A percentile compares a stretch with the other conserved stretches of the same genome.
phyloP scores from a whole-genome alignment of 23 tunicate species.

The Halocynthia roretzi region DNA sequence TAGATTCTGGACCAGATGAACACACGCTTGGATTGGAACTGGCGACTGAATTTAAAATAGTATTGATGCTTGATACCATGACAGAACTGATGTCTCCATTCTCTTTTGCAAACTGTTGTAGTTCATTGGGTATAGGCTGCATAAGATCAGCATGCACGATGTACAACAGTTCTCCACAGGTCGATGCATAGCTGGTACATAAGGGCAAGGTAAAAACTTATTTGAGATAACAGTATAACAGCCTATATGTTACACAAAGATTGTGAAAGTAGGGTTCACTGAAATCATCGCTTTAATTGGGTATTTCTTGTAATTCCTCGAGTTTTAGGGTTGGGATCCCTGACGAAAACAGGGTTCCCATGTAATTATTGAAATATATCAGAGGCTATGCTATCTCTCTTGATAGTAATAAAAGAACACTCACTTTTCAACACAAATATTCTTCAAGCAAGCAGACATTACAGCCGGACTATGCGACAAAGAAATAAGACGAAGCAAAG shows the following conservation, averaged over 20 bases:
- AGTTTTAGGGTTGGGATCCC: background rate
- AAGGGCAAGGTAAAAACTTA: background rate
- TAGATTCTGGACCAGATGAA: constrained; percentile 9
- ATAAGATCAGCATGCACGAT: constrained; percentile 66
- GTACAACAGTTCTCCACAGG: constrained; percentile 45
- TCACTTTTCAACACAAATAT: constrained; percentile 32
- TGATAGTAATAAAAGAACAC: constrained; percentile 2
- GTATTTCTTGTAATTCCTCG: background rate
- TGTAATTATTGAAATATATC: too few relatives aligned
- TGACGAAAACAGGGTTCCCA: too few relatives aligned
- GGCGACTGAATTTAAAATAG: background rate
- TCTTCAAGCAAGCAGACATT: constrained; percentile 30
- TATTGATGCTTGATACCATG: background rate
- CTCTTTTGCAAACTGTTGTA: constrained; percentile 32
- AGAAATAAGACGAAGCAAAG: constrained; percentile 44
- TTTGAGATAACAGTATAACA: too few relatives aligned
- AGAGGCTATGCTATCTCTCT: background rate
- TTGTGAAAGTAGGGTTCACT: background rate
- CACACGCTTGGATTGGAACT: background rate
- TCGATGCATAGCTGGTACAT: constrained; percentile 29
- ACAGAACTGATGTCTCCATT: constrained; percentile 35
- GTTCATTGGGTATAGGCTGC: constrained; percentile 44
- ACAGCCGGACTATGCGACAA: constrained; percentile 25
- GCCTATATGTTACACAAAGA: too few relatives aligned
- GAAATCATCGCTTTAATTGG: too few relatives aligned